Base-by-base conservation (phyloP, 2,113 vertebrate species). In the Psephotus haematonotus region DNA sequence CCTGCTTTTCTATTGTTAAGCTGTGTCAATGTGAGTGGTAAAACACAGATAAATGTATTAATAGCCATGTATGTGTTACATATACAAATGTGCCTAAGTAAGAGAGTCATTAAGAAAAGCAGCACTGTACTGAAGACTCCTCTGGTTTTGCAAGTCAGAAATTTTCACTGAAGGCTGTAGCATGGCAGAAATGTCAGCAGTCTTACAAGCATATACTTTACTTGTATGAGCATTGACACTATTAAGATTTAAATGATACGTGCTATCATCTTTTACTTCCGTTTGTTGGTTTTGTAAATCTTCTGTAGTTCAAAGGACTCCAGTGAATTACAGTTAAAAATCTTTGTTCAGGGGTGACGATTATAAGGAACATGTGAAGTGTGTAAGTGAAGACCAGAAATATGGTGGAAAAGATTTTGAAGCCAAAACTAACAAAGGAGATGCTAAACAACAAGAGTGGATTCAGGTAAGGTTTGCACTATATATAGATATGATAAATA, bases 381-480 rank as follows among this genome's bases (percentile, higher is more conserved):
- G 99, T 2, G 91, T 99, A 65, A 99, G 98, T 24, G 99, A 99
- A 93, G 98, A 99, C 75, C 98, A 99, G 97, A 99, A 99, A 84
- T 99, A 99, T 0, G 99, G 99, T 27, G 99, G 99, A 31, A 99
- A 99, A 97, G 98, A 97, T 33, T 99, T 97, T 55, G 99, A 99
- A 96, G 98, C 97, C 3, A 99, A 99, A 96, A 92, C 98, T 20
- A 98, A 98, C 86, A 99, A 99, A 97, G 99, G 99, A 17, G 99
- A 99, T 22, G 93, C 98, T 44, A 99, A 99, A 75, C 99, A 99
- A 95, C 99, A 99, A 95, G 98, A 99, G 7, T 99, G 99, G 99
- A 97, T 99, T 65, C 98, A 99, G 99, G 99, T 99, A 96, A 49
- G 14, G 11, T 41, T 78, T 75, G 7, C 67, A 7, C 8, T 2